Percentiles rank a stretch among this genome's conserved stretches.
phyloP scores from a whole-genome alignment of 2,888 invertebrate species.

The Stomorhina lunata region DNA sequence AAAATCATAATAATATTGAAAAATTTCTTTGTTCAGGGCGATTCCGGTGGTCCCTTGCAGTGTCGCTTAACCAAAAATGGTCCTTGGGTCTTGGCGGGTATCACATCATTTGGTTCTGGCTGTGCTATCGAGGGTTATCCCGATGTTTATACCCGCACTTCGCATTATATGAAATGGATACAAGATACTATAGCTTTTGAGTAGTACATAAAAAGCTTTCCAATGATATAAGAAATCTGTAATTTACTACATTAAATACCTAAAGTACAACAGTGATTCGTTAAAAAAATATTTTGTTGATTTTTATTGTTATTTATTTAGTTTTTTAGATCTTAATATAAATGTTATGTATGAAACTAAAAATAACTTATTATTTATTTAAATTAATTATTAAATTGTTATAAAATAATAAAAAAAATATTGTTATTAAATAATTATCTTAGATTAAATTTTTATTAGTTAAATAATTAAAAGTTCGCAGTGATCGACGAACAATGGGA shows the following conservation, averaged over 20 bases:
- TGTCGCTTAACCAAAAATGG: slow-evolving; percentile 87
- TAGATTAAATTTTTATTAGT: slow-evolving; percentile 30
- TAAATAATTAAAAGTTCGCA: slow-evolving; percentile 16
- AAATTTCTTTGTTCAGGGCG: slow-evolving; percentile 84
- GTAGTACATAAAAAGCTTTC: slow-evolving; percentile 48
- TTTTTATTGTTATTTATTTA: slow-evolving; percentile 42
- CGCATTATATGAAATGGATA: slow-evolving; percentile 93
- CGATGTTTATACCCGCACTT: slow-evolving; percentile 92
- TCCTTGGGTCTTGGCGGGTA: slow-evolving; percentile 92
- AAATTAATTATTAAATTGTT: slow-evolving; percentile 56
- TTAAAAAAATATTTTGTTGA: slow-evolving; percentile 54
- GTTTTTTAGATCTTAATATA: slow-evolving; percentile 44
- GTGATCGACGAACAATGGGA: too few relatives aligned
- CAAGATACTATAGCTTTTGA: slow-evolving; percentile 78
- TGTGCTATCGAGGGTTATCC: slow-evolving; percentile 94
- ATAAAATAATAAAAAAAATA: slow-evolving; percentile 44
- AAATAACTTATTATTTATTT: slow-evolving; percentile 7
- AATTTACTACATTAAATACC: slow-evolving; percentile 36
- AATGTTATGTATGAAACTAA: slow-evolving; percentile 50
- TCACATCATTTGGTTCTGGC: slow-evolving; percentile 95
- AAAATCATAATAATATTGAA: too few relatives aligned
- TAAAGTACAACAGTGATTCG: slow-evolving; percentile 49
- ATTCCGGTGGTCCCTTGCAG: slow-evolving; percentile 94
- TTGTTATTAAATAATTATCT: slow-evolving; percentile 13
- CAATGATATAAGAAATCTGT: not conserved